Base-by-base conservation (phyloP, 2,888 invertebrate genomes). In the Mimachlamys varia region DNA sequence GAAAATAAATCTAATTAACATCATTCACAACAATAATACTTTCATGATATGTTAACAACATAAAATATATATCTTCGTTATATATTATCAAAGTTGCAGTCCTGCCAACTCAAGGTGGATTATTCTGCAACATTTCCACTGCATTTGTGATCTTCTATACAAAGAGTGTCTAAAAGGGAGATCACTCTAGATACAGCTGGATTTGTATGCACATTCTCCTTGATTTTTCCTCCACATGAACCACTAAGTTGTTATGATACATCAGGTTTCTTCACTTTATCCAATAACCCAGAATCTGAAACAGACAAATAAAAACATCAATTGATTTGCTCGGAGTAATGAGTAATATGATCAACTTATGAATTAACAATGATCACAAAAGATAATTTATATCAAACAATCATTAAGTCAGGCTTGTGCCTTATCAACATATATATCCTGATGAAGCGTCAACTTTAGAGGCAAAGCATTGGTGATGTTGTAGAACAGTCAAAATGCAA, bases 201-300 rank as follows among this genome's bases (percentile, higher is more conserved):
- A 12, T 33, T 27, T 76, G 22, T 62, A n/a, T n/a, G 22, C n/a
- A 62, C 62, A 62, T 2, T 7, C 76, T 76, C 76, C 7, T 12
- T 33, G 76, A 76, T 76, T 76, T 76, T 76, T 76, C 58, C 76
- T 76, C 76, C 33, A 33, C 27, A 76, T 7, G 33, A 22, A 1
- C 12, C 76, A 33, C 33, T 33, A 12, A 22, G 15, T 10, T 76
- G 76, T 76, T 76, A 76, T 33, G 76, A 76, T n/a, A n/a, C 22
- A 15, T 76, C 76, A 27, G 76, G 76, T 33, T 76, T 76, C 76
- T 76, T 76, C 33, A 76, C 76, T 27, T 76, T 76, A 76, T 76
- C 76, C 76, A 76, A 76, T 15, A 76, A 76, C 76, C 76, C 76
- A 76, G 76, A 76, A 76, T 76, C 76, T 76, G 76, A 76, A 76